Percentiles rank a stretch among this genome's conserved stretches.
phyloP scores from a whole-genome alignment of 2,113 vertebrate species.

The Platichthys stellatus region DNA sequence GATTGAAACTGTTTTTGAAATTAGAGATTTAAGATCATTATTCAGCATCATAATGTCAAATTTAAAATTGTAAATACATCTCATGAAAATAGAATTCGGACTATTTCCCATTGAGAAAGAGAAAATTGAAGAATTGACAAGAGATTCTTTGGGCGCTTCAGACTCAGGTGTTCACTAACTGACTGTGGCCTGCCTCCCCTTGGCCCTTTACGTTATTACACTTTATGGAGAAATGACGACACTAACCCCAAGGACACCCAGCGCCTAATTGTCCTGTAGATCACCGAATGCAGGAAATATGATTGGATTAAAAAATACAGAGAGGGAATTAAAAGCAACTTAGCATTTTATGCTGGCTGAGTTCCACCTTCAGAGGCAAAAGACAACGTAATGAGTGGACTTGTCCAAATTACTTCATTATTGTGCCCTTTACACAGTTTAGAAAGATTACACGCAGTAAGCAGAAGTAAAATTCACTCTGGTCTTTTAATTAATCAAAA shows the following conservation, averaged over 20 bases:
- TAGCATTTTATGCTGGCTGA: neutral
- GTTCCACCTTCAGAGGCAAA: neutral
- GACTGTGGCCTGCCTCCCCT: conserved; percentile 41
- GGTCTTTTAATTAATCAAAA: conserved; percentile 51
- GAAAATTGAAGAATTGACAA: neutral
- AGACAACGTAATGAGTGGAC: too few relatives aligned
- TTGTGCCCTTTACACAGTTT: neutral
- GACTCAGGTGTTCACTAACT: conserved; percentile 19
- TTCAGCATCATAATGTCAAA: neutral
- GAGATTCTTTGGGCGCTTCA: neutral
- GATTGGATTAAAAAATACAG: conserved; percentile 1
- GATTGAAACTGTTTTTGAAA: neutral
- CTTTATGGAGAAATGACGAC: neutral
- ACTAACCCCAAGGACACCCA: conserved; percentile 39
- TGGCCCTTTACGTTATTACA: conserved; percentile 37
- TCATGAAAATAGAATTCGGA: neutral
- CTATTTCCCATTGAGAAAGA: neutral
- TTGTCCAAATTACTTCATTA: neutral
- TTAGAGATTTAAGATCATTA: neutral
- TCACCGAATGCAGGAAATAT: conserved; percentile 1
- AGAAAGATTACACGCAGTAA: neutral
- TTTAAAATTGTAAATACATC: neutral
- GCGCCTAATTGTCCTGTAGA: conserved; percentile 2
- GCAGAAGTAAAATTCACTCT: conserved; percentile 22
- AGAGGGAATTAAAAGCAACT: neutral